A percentile compares a stretch with the other conserved stretches of the same genome.
Evolutionary conservation across 2,113 vertebrate genomes (phyloP).

Genomic region (Prietella phreatophila): DNA sequence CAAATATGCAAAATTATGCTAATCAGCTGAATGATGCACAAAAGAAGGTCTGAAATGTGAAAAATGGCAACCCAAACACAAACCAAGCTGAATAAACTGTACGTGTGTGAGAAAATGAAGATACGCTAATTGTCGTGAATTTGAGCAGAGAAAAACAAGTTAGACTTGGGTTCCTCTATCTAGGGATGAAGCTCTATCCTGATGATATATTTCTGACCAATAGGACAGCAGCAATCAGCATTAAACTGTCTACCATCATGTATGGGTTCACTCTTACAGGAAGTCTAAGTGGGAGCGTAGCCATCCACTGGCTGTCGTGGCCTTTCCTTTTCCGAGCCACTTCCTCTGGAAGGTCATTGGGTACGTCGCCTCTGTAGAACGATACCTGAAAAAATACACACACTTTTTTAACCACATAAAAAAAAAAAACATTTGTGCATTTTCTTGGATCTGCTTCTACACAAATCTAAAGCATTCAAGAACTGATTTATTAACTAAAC

Average conservation of each 20-base stretch:
- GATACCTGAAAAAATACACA: slow-evolving; percentile 79
- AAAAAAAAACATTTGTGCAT: no score
- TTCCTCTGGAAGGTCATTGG: slow-evolving; percentile 79
- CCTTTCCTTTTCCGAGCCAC: slow-evolving; percentile 80
- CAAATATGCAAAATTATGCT: background rate
- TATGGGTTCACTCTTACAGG: slow-evolving; percentile 72
- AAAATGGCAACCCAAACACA: background rate
- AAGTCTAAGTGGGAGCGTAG: slow-evolving; percentile 88
- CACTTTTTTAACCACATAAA: background rate
- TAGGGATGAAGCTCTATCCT: background rate
- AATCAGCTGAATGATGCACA: background rate
- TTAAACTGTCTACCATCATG: background rate
- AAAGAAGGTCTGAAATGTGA: background rate
- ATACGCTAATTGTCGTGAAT: background rate
- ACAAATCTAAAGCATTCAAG: background rate
- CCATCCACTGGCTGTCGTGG: slow-evolving; percentile 82
- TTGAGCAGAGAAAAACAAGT: background rate
- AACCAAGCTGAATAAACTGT: no score
- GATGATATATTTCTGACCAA: no score
- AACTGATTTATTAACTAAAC: background rate
- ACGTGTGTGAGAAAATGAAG: background rate
- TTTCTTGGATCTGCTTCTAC: background rate
- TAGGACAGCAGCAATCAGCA: background rate
- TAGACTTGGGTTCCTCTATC: background rate
- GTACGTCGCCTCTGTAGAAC: slow-evolving; percentile 88